Evolutionary conservation across 2,797 vertebrate genomes (phyloP), one percentile per base, ranked within the genome.

Genomic region (Basileuterus tristriatus): DNA sequence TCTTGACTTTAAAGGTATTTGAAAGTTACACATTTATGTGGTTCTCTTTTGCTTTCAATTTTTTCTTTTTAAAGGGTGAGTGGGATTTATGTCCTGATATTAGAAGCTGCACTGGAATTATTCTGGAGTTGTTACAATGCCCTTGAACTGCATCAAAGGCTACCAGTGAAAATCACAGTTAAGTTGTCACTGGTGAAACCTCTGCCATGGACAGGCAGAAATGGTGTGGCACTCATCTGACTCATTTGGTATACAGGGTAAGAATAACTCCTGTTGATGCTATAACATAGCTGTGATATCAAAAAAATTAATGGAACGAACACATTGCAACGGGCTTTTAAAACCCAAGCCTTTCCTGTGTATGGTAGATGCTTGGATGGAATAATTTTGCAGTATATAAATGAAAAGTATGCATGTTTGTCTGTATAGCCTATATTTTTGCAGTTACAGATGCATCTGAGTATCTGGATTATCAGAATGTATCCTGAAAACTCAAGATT

Each of bases 1-100:
- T 71, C 50, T 67, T 89, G 89, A 95, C 93, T 96, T 94, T 92
- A 96, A 93, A 96, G 93, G 56, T 93, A 83, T 90, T 93, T 88
- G 70, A 60, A 91, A 94, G 94, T 36, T 82, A 84, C 24, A 72
- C 9, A 37, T 91, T 90, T 94, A 88, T 60, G 83, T 89, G 89
- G 80, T 43, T 91, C 64, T 72, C 74, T 93, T 77, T 74, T 2
- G 5, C 70, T 92, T 96, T 87, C 82, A 70, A 24, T 19, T 2
- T 26, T 37, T 34, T 96, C 95, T 95, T 96, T 96, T 91, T 84
- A 44, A 96, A 79, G 74, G 77, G 77, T 90, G 91, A 94, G 58
- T 83, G 83, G 88, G 90, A 94, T 94, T 93, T 89, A 39, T 87
- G 52, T 82, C 74, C 80, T 77, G 71, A 70, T 90, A 85, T 95